Percentiles rank a stretch among this genome's conserved stretches.
Conservation (phyloP, 2,888 invertebrate species). For the Calliopum simillimum region DNA sequence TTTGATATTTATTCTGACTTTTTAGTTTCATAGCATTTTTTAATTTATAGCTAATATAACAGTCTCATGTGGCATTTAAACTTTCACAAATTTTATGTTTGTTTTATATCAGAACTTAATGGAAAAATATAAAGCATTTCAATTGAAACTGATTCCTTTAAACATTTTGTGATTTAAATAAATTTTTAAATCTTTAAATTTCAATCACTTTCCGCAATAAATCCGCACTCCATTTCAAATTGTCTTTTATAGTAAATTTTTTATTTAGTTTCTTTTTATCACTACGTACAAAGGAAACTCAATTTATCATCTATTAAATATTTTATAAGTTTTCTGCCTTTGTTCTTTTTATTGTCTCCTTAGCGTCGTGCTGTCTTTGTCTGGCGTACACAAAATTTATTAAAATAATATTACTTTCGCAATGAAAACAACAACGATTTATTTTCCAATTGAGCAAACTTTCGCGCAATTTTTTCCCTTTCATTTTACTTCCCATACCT, state of each 20-base stretch:
- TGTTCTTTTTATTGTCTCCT: neutral
- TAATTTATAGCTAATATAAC: too few species aligned
- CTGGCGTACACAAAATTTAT: constrained; percentile 32
- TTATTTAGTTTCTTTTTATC: neutral
- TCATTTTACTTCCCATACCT: neutral
- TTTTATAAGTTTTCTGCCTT: neutral
- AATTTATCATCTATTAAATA: too few species aligned
- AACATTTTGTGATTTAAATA: neutral
- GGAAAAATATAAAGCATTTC: neutral
- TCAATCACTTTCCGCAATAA: neutral
- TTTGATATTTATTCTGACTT: too few species aligned
- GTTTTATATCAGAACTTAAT: too few species aligned
- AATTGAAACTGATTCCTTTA: neutral
- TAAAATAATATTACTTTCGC: constrained; percentile 45
- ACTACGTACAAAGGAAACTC: neutral
- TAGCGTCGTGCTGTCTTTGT: neutral
- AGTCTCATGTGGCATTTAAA: too few species aligned
- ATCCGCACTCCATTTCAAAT: too few species aligned
- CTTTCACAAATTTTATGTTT: too few species aligned
- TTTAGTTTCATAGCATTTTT: too few species aligned
- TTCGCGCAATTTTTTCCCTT: constrained; percentile 31
- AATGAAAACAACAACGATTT: constrained; percentile 44
- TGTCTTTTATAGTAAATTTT: too few species aligned
- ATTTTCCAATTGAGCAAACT: constrained; percentile 45
- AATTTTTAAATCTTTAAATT: neutral